phyloP scores from a whole-genome alignment of 2,113 vertebrate genomes.

The Pseudolaguvia tuberculata region DNA sequence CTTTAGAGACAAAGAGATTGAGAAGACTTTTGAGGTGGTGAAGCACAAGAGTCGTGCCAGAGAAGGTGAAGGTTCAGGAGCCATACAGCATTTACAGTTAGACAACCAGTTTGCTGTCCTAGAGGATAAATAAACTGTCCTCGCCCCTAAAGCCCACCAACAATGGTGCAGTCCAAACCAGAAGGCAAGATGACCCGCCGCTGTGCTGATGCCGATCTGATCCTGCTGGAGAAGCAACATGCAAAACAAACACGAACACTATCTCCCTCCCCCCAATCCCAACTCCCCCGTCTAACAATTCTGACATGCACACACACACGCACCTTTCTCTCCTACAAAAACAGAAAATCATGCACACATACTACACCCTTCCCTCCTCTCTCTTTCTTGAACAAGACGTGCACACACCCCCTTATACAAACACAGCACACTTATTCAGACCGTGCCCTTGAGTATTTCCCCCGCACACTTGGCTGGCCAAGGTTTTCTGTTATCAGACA shows the following conservation, averaged over 20 bases:
- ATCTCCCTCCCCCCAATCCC: background rate
- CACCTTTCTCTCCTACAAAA: background rate
- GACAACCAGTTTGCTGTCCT: constrained; percentile 98
- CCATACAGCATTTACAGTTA: constrained; percentile 89
- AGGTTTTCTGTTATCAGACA: constrained; percentile 64
- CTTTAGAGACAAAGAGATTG: constrained; percentile 94
- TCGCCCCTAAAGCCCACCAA: constrained; percentile 65
- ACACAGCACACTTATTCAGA: constrained; percentile 10
- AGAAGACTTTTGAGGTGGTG: constrained; percentile 98
- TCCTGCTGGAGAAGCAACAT: constrained; percentile 42
- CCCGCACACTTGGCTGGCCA: constrained; percentile 61
- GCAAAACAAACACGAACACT: constrained; percentile 15
- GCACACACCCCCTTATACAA: constrained; percentile 32
- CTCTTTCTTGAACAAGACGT: background rate
- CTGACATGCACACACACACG: background rate
- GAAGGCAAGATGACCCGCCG: constrained; percentile 75
- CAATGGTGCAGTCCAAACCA: constrained; percentile 72
- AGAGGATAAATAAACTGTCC: constrained; percentile 83
- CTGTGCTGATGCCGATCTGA: constrained; percentile 57
- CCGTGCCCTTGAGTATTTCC: constrained; percentile 44
- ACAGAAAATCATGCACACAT: constrained; percentile 38
- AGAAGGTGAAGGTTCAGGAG: constrained; percentile 77
- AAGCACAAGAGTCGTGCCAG: constrained; percentile 93
- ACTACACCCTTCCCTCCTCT: background rate
- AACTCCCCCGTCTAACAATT: background rate